Evolutionary conservation across 2,888 invertebrate genomes (phyloP).

Genomic region (Marronus borbonicus): DNA sequence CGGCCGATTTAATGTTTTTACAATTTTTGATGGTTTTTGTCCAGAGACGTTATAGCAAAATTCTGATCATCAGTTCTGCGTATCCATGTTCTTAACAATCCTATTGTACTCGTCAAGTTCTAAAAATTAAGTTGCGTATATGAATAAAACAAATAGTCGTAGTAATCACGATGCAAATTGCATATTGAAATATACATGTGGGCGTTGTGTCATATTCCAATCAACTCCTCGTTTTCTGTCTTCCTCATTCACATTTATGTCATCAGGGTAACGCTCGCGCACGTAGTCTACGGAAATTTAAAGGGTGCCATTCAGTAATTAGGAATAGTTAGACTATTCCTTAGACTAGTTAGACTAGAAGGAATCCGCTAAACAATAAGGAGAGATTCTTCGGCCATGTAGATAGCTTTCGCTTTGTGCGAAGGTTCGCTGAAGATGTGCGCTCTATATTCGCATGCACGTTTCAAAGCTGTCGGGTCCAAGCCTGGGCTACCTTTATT

Average conservation of each 20-base stretch:
- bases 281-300: conserved; percentile 16
- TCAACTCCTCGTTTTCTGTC: not conserved
- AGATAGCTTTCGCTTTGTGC: conserved; percentile 37
- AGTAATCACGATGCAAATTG: conserved; percentile 20
- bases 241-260: not conserved
- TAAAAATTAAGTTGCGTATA: no score
- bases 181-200: conserved; percentile 34
- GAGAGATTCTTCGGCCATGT: conserved; percentile 33
- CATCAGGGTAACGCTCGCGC: not conserved
- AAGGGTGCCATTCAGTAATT: conserved; percentile 29
- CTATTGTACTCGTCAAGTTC: no score
- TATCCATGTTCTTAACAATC: no score
- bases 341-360: no score
- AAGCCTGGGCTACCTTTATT: not conserved
- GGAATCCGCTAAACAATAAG: conserved; percentile 37
- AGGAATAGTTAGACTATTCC: conserved; percentile 46
- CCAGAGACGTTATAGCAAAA: no score
- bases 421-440: conserved; percentile 2
- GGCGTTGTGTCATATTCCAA: conserved; percentile 22
- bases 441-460: not conserved
- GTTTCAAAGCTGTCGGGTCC: not conserved
- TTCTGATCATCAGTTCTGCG: no score
- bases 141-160: not conserved
- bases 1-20: no score
- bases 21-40: no score